These are phyloP conservation scores for Amphimedon queenslandica DNA, from an alignment of 37 sponge, comb jelly and placozoan genomes.

Conservation along the genomic window DNA sequence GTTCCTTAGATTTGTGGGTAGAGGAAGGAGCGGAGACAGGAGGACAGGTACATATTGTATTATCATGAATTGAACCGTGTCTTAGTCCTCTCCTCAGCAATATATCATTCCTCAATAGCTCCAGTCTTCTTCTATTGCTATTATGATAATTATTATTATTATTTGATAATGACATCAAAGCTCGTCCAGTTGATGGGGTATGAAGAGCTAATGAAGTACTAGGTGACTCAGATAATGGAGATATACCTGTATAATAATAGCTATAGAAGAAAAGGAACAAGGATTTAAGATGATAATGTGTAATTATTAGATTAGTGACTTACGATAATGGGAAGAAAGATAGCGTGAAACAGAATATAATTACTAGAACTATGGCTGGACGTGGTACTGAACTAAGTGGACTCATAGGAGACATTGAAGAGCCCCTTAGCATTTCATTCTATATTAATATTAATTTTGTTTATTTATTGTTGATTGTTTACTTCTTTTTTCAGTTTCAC, in stretches of 20 bases:
- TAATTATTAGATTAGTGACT: background rate
- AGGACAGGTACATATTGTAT: no score
- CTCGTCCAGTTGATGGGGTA: background rate
- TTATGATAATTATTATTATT: background rate
- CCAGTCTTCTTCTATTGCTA: no score
- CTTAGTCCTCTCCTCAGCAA: no score
- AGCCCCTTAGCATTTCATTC: no score
- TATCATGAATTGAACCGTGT: no score
- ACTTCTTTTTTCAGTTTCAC: conserved; percentile 44
- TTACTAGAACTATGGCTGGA: conserved; percentile 25
- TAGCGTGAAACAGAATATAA: conserved; percentile 10
- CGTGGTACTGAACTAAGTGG: conserved; percentile 5
- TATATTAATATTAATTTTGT: conserved; percentile 2
- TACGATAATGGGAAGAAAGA: conserved; percentile 6
- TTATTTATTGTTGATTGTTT: background rate
- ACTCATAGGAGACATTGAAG: conserved; percentile 19
- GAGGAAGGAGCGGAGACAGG: no score
- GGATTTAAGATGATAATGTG: no score
- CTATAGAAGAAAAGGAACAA: background rate
- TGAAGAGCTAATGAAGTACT: background rate
- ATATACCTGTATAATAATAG: background rate
- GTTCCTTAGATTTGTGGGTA: no score
- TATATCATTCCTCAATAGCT: no score
- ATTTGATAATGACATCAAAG: conserved; percentile 10
- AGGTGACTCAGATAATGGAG: background rate